These are phyloP conservation scores for Ophion ventricosus DNA, from an alignment of 2,888 invertebrate genomes.

Conservation along the genomic window DNA sequence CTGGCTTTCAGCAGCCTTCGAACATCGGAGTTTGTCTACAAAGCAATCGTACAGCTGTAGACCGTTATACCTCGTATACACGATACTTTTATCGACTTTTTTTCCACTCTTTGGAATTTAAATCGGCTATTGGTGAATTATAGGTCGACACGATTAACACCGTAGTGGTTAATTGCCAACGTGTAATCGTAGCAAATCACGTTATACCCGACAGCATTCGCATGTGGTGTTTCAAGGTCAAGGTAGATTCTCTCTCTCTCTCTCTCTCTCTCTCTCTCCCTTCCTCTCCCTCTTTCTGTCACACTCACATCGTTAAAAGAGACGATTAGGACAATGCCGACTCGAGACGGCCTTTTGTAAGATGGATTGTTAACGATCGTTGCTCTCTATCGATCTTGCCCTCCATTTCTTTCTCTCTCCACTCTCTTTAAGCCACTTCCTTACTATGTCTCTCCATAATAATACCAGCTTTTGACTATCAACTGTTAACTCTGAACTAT, in stretches of 20 bases:
- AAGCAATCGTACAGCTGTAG: neutral
- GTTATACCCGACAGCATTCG: slow-evolving; percentile 32
- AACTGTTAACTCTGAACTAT: no score
- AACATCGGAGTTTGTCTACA: neutral
- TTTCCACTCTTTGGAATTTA: slow-evolving; percentile 13
- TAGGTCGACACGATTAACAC: slow-evolving; percentile 12
- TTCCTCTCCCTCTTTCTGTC: neutral
- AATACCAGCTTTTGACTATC: no score
- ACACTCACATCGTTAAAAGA: no score
- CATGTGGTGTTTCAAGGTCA: slow-evolving; percentile 56
- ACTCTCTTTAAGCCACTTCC: no score
- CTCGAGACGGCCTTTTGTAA: slow-evolving; percentile 7
- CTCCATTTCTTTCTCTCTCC: no score
- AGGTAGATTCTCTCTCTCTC: slow-evolving; percentile 31
- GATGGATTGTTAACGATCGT: slow-evolving; percentile 6
- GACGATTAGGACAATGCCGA: neutral
- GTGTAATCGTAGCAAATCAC: slow-evolving; percentile 24
- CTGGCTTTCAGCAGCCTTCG: neutral
- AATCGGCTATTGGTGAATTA: slow-evolving; percentile 15
- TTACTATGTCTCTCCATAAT: no score
- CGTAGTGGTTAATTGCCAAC: slow-evolving; percentile 11
- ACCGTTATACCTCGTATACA: neutral
- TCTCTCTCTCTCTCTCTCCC: neutral
- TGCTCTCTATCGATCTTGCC: neutral
- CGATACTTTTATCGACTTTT: slow-evolving; percentile 13